These are phyloP conservation scores for Sebastes vulpes DNA, from an alignment of 2,797 vertebrate species.

Conservation along the genomic window DNA sequence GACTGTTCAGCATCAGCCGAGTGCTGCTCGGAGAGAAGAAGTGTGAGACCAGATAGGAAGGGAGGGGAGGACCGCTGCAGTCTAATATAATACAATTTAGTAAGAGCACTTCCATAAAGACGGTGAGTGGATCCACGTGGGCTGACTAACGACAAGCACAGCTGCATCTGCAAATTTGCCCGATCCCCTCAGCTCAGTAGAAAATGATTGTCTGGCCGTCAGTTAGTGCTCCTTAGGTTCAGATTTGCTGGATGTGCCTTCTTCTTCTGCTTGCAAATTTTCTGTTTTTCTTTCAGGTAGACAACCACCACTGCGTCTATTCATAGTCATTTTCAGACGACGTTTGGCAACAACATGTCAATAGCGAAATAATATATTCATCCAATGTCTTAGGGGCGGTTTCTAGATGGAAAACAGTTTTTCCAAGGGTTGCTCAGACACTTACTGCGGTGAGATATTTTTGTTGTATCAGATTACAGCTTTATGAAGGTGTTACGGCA, in stretches of 20 bases:
- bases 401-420: constrained; percentile 38
- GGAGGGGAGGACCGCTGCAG: constrained; percentile 27
- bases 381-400: background rate
- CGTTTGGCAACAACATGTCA: constrained; percentile 17
- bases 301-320: constrained; percentile 38
- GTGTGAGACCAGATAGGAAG: constrained; percentile 19
- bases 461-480: background rate
- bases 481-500: background rate
- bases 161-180: constrained; percentile 54
- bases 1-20: constrained; percentile 3
- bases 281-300: constrained; percentile 40
- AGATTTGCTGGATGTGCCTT: background rate
- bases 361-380: constrained; percentile 30
- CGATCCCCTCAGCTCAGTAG: constrained; percentile 38
- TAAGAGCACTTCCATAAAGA: constrained; percentile 59
- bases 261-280: constrained; percentile 20
- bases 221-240: constrained; percentile 3
- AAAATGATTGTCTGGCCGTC: constrained; percentile 40
- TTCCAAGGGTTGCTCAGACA: background rate
- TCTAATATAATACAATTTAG: constrained; percentile 63
- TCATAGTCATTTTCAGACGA: constrained; percentile 25
- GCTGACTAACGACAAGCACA: constrained; percentile 55
- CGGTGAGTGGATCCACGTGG: constrained; percentile 61
- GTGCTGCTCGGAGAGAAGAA: constrained; percentile 6
- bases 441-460: background rate